These are phyloP conservation scores for Proisotoma minuta DNA, from an alignment of 2,888 invertebrate genomes.

Conservation along the genomic window DNA sequence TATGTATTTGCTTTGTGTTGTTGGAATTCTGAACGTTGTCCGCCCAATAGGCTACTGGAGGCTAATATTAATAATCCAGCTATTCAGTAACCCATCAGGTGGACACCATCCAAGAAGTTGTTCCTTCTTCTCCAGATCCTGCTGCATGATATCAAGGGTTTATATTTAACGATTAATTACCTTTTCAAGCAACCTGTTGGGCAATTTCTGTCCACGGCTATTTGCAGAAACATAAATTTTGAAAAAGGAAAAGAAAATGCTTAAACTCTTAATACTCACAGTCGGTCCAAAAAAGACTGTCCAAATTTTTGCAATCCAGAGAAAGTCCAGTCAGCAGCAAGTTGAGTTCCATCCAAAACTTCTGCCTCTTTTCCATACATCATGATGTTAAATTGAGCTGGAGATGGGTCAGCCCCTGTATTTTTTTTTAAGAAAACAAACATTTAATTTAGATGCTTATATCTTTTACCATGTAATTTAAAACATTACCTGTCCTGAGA, in stretches of 20 bases:
- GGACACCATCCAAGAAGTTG: conserved; percentile 32
- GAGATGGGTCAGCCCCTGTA: conserved; percentile 92
- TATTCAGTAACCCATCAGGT: conserved; percentile 49
- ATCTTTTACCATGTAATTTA: conserved; percentile 57
- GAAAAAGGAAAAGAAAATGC: not conserved
- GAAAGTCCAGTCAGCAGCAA: conserved; percentile 93
- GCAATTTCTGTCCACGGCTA: conserved; percentile 69
- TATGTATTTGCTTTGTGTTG: not conserved
- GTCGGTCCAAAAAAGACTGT: conserved; percentile 75
- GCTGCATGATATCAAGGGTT: not conserved
- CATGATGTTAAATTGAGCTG: conserved; percentile 85
- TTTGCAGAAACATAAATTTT: conserved; percentile 57
- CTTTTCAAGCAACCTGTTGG: conserved; percentile 80
- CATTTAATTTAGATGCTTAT: not conserved
- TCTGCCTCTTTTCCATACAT: conserved; percentile 82
- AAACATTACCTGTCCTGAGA: conserved; percentile 76
- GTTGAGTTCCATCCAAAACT: conserved; percentile 82
- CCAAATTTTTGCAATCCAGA: conserved; percentile 92
- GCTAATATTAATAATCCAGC: conserved; percentile 47
- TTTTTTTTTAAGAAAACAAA: too few species aligned
- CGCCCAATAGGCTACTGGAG: conserved; percentile 51
- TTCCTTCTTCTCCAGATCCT: not conserved
- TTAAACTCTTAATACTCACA: not conserved
- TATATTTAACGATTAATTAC: conserved; percentile 53
- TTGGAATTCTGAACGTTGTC: conserved; percentile 23